These are phyloP conservation scores for Pristionchus pacificus DNA, from an alignment of 1,140 invertebrate species.

Conservation along the genomic window DNA sequence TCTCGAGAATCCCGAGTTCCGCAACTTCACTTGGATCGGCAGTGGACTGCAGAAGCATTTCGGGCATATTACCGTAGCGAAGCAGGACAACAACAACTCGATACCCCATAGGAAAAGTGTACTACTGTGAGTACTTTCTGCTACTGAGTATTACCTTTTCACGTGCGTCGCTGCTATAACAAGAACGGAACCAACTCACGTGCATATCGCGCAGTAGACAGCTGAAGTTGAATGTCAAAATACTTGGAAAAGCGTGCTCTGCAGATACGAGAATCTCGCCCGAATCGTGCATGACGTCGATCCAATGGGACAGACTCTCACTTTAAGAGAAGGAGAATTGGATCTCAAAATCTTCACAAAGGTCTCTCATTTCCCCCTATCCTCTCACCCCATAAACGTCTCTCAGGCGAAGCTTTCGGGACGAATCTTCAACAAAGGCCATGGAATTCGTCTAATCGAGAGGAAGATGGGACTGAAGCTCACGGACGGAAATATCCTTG, in stretches of 20 bases:
- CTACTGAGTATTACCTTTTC: too few species aligned
- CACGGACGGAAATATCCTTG: constrained; percentile 3
- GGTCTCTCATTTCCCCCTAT: not conserved
- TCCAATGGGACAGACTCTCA: constrained; percentile 30
- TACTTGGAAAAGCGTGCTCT: too few species aligned
- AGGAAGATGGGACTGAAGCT: constrained; percentile 30
- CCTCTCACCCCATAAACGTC: not conserved
- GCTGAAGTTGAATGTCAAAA: too few species aligned
- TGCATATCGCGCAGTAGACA: too few species aligned
- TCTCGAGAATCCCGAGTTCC: constrained; percentile 33
- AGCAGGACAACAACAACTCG: constrained; percentile 36
- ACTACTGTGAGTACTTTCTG: constrained; percentile 18
- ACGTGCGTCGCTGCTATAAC: too few species aligned
- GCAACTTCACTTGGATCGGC: constrained; percentile 41
- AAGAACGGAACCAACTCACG: too few species aligned
- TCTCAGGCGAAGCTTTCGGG: constrained; percentile 36
- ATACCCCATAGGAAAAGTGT: constrained; percentile 17
- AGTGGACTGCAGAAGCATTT: constrained; percentile 39
- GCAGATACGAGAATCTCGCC: constrained; percentile 22
- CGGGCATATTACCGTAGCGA: constrained; percentile 39
- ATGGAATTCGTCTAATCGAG: constrained; percentile 29
- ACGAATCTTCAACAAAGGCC: constrained; percentile 40
- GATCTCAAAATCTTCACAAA: constrained; percentile 39
- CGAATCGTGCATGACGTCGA: constrained; percentile 35
- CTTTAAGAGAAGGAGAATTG: constrained; percentile 28